Percentiles rank a stretch among this genome's conserved stretches.
These are phyloP conservation scores for Lycophotia porphyrea DNA, from an alignment of 2,888 invertebrate species.

Conservation along the genomic window DNA sequence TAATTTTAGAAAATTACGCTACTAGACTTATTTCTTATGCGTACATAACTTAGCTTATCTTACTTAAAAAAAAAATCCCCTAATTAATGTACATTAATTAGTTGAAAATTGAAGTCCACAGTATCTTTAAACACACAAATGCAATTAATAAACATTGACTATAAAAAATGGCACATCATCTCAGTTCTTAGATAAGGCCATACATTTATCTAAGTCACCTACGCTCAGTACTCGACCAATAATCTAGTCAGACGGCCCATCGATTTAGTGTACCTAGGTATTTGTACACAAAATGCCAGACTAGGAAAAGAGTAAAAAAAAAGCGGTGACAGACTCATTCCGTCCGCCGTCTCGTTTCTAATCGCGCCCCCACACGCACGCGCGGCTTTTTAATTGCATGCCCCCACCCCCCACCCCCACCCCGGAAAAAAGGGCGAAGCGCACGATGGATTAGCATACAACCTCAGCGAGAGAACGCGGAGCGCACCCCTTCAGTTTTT, in stretches of 20 bases:
- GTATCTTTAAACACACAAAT: slow-evolving; percentile 46
- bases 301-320: slow-evolving; percentile 89
- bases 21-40: background rate
- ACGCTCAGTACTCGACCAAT: slow-evolving; percentile 56
- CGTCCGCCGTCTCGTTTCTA: slow-evolving; percentile 88
- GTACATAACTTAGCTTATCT: background rate
- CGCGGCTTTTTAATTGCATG: slow-evolving; percentile 90
- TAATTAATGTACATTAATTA: slow-evolving; percentile 29
- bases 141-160: slow-evolving; percentile 54
- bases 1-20: background rate
- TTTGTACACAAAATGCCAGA: slow-evolving; percentile 79
- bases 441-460: slow-evolving; percentile 90
- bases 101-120: background rate
- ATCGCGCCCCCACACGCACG: slow-evolving; percentile 89
- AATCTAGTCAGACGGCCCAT: slow-evolving; percentile 65
- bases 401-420: slow-evolving; percentile 85
- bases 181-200: slow-evolving; percentile 62
- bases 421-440: slow-evolving; percentile 88
- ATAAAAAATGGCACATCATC: slow-evolving; percentile 63
- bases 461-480: slow-evolving; percentile 83
- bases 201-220: slow-evolving; percentile 62
- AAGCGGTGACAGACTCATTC: slow-evolving; percentile 86
- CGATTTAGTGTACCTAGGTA: slow-evolving; percentile 67
- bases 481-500: slow-evolving; percentile 89
- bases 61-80: background rate